Conservation (phyloP, 2,797 vertebrate species). For the Periophthalmus magnuspinnatus region DNA sequence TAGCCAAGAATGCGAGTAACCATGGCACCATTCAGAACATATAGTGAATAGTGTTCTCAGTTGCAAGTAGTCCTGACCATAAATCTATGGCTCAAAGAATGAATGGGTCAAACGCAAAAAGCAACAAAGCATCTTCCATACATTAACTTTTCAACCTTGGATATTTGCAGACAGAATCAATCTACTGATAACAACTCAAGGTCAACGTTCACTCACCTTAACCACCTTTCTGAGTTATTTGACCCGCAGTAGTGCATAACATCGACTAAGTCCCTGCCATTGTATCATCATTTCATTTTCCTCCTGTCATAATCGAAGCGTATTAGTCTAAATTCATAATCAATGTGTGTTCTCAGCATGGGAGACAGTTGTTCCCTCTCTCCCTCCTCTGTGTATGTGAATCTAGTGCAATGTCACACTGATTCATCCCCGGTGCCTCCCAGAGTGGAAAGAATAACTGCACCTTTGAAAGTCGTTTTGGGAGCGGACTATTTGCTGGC, state of each 20-base stretch:
- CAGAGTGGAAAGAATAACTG: constrained; percentile 16
- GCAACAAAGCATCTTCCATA: too few species aligned
- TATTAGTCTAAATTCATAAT: constrained; percentile 55
- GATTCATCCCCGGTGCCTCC: constrained; percentile 19
- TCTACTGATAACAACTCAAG: not conserved
- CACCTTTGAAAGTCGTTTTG: constrained; percentile 43
- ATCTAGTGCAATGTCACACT: constrained; percentile 18
- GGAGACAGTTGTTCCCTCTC: not conserved
- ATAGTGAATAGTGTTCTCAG: too few species aligned
- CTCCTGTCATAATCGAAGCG: constrained; percentile 45
- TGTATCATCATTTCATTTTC: constrained; percentile 36
- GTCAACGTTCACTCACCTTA: not conserved
- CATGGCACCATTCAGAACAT: too few species aligned
- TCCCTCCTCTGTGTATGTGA: constrained; percentile 16
- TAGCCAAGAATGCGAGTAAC: too few species aligned
- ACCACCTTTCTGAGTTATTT: not conserved
- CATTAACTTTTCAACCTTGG: not conserved
- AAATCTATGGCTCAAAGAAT: not conserved
- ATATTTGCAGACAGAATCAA: not conserved
- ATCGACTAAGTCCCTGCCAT: not conserved
- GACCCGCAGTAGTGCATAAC: not conserved
- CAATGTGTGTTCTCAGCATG: constrained; percentile 9
- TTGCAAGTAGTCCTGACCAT: too few species aligned
- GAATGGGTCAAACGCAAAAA: too few species aligned
- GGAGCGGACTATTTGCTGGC: constrained; percentile 54